These are phyloP conservation scores for Empis livida DNA, from an alignment of 2,888 invertebrate species.

Conservation along the genomic window DNA sequence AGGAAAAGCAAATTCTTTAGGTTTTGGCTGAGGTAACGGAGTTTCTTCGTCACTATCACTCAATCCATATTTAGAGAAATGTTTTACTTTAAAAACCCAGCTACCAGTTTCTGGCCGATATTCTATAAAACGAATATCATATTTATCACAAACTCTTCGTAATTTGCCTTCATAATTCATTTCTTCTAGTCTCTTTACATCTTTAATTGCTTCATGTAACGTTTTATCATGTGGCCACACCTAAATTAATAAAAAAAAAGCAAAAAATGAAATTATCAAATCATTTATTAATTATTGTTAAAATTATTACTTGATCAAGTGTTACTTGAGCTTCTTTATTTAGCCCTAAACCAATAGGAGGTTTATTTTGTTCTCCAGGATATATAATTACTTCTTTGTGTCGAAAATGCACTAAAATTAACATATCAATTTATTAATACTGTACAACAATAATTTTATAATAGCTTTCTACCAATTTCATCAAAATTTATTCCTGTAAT, in stretches of 20 bases:
- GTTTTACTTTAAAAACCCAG: constrained; percentile 92
- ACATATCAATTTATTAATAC: background rate
- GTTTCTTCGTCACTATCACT: constrained; percentile 85
- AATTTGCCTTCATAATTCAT: constrained; percentile 81
- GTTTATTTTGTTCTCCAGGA: constrained; percentile 80
- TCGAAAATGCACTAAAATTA: constrained; percentile 63
- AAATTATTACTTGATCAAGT: constrained; percentile 58
- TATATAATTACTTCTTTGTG: constrained; percentile 93
- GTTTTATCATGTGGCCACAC: constrained; percentile 82
- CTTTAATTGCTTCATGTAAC: constrained; percentile 63
- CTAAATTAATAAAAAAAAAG: constrained; percentile 1
- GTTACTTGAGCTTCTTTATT: constrained; percentile 88
- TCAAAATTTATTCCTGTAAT: constrained; percentile 78
- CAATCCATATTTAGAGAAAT: constrained; percentile 88
- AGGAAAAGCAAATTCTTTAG: too few relatives aligned
- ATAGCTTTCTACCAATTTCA: constrained; percentile 48
- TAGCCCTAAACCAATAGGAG: constrained; percentile 72
- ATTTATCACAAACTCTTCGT: constrained; percentile 69
- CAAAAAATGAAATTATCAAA: too few relatives aligned
- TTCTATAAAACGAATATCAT: constrained; percentile 84
- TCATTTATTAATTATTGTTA: too few relatives aligned
- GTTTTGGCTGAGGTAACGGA: background rate
- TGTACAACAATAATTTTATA: background rate
- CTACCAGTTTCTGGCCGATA: constrained; percentile 92
- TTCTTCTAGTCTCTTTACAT: constrained; percentile 57